A percentile compares a stretch with the other conserved stretches of the same genome.
These are phyloP conservation scores for Spinus pinus DNA, from an alignment of 2,797 vertebrate species.

Conservation along the genomic window DNA sequence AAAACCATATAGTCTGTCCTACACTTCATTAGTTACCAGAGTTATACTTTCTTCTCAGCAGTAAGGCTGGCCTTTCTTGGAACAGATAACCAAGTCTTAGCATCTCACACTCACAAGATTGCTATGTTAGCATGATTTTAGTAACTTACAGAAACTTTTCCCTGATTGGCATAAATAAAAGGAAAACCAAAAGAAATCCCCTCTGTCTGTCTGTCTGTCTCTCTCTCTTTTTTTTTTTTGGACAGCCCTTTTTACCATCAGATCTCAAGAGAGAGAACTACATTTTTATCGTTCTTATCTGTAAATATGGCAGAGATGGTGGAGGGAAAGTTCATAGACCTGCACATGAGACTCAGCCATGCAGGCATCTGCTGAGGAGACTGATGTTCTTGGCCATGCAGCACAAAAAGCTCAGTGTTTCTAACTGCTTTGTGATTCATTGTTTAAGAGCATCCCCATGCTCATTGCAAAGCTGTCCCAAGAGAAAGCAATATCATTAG, in stretches of 20 bases:
- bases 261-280: not conserved
- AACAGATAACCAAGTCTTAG: not conserved
- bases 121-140: not conserved
- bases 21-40: not conserved
- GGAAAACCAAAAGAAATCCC: not conserved
- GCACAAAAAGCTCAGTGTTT: not conserved
- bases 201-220: rapidly evolving
- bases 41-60: not conserved
- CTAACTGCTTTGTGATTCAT: not conserved
- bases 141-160: not conserved
- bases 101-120: not conserved
- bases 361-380: not conserved
- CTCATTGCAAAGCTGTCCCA: not conserved
- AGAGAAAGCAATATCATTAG: not conserved
- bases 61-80: not conserved
- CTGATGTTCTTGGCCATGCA: not conserved
- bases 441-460: not conserved
- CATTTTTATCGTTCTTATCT: not conserved
- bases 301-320: not conserved
- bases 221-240: not conserved
- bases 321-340: not conserved
- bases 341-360: not conserved
- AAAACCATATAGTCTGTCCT: not conserved
- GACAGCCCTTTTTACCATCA: not conserved
- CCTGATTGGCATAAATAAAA: not conserved